phyloP scores from a whole-genome alignment of 2,888 invertebrate species.

The Phorcus lineatus region DNA sequence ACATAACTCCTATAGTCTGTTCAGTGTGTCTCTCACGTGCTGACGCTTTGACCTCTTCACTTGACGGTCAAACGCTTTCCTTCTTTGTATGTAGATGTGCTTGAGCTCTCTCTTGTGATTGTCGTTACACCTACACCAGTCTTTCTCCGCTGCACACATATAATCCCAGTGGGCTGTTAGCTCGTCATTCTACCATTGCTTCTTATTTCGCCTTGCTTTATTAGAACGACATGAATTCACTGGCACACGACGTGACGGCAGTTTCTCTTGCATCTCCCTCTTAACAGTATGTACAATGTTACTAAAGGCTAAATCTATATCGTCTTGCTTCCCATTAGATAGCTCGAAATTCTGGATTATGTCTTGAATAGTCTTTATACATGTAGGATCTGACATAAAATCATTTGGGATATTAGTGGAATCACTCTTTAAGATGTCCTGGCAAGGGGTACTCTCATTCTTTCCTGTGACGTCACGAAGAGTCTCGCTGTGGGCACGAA shows the following conservation, averaged over 20 bases:
- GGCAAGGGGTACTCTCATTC: no score
- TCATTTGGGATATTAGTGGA: no score
- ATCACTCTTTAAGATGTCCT: background rate
- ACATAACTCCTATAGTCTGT: background rate
- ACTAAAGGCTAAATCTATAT: background rate
- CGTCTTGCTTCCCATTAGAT: background rate
- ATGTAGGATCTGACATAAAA: no score
- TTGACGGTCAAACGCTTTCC: background rate
- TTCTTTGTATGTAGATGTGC: background rate
- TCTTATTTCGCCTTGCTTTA: background rate
- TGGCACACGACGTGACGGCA: background rate
- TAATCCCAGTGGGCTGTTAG: background rate
- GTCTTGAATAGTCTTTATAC: background rate
- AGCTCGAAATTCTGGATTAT: background rate
- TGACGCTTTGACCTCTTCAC: background rate
- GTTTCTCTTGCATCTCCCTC: background rate
- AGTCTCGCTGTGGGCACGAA: background rate
- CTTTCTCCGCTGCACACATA: slow-evolving; percentile 9
- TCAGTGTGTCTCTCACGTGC: background rate
- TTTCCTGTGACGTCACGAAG: background rate
- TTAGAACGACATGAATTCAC: background rate
- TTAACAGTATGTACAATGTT: background rate
- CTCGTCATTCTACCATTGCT: slow-evolving; percentile 1
- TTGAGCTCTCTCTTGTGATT: background rate
- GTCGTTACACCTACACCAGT: background rate